Conservation (phyloP, 1,140 invertebrate genomes). For the Drosophila nikananu region DNA sequence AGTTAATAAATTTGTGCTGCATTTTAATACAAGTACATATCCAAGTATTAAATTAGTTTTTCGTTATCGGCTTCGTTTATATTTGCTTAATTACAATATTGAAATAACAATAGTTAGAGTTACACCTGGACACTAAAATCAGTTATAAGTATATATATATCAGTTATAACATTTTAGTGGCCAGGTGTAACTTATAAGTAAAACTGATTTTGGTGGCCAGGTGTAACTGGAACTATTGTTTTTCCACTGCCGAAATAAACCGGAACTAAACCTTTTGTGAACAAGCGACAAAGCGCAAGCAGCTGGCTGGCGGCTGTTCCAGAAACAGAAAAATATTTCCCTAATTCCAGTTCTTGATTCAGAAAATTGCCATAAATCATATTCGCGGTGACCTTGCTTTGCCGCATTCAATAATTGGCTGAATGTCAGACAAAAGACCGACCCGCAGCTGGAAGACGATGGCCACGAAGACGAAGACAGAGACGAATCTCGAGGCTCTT, state of each 20-base stretch:
- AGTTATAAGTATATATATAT: too few relatives aligned
- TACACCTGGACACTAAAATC: too few relatives aligned
- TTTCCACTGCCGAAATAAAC: conserved; percentile 15
- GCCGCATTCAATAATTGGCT: conserved; percentile 28
- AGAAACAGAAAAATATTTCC: conserved; percentile 16
- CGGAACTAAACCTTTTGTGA: conserved; percentile 24
- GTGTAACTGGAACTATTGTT: background rate
- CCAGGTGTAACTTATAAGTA: background rate
- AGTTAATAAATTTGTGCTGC: too few relatives aligned
- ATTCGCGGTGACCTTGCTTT: conserved; percentile 68
- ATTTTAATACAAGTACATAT: too few relatives aligned
- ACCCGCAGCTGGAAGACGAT: conserved; percentile 10
- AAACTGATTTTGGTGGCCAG: background rate
- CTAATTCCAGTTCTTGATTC: conserved; percentile 54
- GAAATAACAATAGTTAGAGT: too few relatives aligned
- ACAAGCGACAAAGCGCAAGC: conserved; percentile 13
- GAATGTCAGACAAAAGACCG: conserved; percentile 32
- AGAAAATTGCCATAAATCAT: conserved; percentile 72
- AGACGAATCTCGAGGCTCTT: conserved; percentile 23
- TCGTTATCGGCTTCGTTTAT: too few relatives aligned
- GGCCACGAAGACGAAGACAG: background rate
- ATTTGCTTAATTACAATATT: too few relatives aligned
- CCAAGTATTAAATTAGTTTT: too few relatives aligned
- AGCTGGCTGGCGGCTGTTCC: conserved; percentile 46
- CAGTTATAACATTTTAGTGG: too few relatives aligned